phyloP scores from a whole-genome alignment of 1,140 invertebrate genomes.

The Atta colombica region DNA sequence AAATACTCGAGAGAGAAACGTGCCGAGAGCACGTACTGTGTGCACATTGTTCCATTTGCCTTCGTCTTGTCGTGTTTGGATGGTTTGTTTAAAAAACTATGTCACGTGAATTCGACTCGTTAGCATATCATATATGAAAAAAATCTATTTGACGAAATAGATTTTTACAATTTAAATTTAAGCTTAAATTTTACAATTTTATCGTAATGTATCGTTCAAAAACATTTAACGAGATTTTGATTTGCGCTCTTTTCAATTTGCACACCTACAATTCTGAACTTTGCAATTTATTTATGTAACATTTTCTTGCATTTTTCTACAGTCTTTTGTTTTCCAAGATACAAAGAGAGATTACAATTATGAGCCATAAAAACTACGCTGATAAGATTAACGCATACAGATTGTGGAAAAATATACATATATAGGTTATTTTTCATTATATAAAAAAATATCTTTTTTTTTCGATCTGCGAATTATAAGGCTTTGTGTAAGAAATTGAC shows the following conservation, averaged over 20 bases:
- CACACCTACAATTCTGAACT: neutral
- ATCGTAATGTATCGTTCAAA: neutral
- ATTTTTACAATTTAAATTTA: too few species aligned
- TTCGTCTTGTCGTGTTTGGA: conserved; percentile 48
- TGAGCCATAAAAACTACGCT: neutral
- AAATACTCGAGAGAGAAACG: conserved; percentile 80
- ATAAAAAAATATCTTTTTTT: conserved; percentile 29
- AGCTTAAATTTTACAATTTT: neutral
- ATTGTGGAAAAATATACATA: neutral
- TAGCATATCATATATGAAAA: conserved; percentile 16
- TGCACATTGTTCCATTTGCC: conserved; percentile 52
- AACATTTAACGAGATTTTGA: neutral
- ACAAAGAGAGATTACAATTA: neutral
- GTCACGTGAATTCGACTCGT: conserved; percentile 34
- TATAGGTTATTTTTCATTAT: neutral
- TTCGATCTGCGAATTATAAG: conserved; percentile 30
- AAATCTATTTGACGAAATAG: neutral
- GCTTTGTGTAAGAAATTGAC: conserved; percentile 2
- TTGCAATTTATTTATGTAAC: neutral
- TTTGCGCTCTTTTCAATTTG: neutral
- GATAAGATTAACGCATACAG: neutral
- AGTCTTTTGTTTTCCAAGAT: neutral
- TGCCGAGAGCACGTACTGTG: conserved; percentile 78
- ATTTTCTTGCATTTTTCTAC: neutral
- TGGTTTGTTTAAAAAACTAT: conserved; percentile 70